phyloP scores from a whole-genome alignment of 2,113 vertebrate species.

The Boleophthalmus pectinirostris region DNA sequence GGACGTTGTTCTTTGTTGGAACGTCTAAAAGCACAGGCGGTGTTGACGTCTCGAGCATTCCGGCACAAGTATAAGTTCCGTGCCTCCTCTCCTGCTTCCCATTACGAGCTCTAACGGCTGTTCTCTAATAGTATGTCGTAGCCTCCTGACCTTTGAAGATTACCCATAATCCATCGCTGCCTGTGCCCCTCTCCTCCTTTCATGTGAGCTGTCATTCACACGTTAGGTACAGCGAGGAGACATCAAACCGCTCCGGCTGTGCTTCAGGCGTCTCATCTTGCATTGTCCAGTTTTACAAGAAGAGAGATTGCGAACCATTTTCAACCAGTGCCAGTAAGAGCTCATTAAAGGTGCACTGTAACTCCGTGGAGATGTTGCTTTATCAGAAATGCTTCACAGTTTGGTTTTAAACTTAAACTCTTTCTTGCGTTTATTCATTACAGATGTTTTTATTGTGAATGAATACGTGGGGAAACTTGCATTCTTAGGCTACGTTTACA shows the following conservation, averaged over 20 bases:
- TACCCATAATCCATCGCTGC: slow-evolving; percentile 33
- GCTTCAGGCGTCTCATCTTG: not conserved
- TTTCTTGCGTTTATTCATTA: too few relatives aligned
- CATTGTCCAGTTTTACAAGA: not conserved
- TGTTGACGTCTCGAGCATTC: not conserved
- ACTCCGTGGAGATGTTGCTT: not conserved
- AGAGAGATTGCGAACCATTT: not conserved
- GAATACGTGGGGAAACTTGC: too few relatives aligned
- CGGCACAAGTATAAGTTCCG: not conserved
- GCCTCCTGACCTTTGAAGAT: slow-evolving; percentile 53
- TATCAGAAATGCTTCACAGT: too few relatives aligned
- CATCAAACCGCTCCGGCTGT: slow-evolving; percentile 40
- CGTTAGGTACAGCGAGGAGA: slow-evolving; percentile 17
- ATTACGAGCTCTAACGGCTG: slow-evolving; percentile 50
- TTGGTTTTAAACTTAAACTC: too few relatives aligned
- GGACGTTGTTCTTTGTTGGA: too few relatives aligned
- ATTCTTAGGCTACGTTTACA: too few relatives aligned
- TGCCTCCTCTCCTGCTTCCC: slow-evolving; percentile 2
- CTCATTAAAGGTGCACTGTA: not conserved
- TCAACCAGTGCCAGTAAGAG: not conserved
- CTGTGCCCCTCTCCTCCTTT: slow-evolving; percentile 31
- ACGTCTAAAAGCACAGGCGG: not conserved
- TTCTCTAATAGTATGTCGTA: slow-evolving; percentile 35
- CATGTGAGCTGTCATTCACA: slow-evolving; percentile 40
- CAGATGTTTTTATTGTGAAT: too few relatives aligned